Base-by-base conservation (phyloP, 2,113 vertebrate genomes). In the Cyphomyrus discorhynchus region DNA sequence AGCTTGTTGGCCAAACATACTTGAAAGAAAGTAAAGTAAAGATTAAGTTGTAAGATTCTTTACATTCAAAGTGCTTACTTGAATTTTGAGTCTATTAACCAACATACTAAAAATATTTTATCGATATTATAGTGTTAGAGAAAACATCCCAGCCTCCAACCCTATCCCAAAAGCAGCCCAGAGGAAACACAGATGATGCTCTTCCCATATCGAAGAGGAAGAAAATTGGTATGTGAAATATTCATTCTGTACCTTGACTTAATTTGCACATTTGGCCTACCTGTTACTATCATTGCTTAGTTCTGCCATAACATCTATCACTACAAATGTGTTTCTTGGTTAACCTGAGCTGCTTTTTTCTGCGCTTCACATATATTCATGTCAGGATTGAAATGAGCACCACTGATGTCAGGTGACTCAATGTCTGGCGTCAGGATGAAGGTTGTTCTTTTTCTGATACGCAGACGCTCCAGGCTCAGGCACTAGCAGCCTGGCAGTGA, bases 181-280 rank as follows among this genome's bases (percentile, higher is more conserved):
- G 88, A 10, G 52, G 39, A 4, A 84, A 24, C 39, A 0, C 52
- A 3, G 77, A 85, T 24, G 88, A 89, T 9, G 3, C 52, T 45
- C 39, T 84, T 10, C 88, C 88, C 21, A 13, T 89, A 19, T 15
- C 80, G 0, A 89, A 85, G 11, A 89, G 52, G 80, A 89, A 85
- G 24, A 85, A 46, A 89, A n/a, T 56, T 46, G 89, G 89, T 62
- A 89, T 13, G 80, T 83, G 35, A 53, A 39, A 21, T 52, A 24
- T 39, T 77, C 5, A 31, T 31, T 27, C 62, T 31, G n/a, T 31
- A 13, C 62, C 27, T 70, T 66, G n/a, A 66, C 24, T 27, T 66
- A 66, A 27, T 11, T 27, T 27, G 58, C 24, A 66, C 0, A n/a
- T 66, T 27, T 66, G 27, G n/a, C 9, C 58, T 66, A 10, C n/a